A percentile compares a stretch with the other conserved stretches of the same genome.
Conservation (phyloP, 1,140 invertebrate genomes). For the Halesus radiatus region DNA sequence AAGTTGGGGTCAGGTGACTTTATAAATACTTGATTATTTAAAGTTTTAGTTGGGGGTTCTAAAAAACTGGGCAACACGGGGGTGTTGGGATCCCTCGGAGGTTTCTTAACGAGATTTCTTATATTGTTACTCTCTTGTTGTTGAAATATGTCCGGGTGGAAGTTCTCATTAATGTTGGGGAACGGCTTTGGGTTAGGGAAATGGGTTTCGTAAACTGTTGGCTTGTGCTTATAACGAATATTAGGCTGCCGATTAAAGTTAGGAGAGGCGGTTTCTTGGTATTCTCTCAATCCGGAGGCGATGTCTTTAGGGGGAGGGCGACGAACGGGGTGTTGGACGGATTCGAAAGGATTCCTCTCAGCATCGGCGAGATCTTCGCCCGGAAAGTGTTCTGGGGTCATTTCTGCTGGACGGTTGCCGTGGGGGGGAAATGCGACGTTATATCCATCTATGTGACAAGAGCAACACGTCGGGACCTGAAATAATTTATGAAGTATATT, state of each 20-base stretch:
- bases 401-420: slow-evolving; percentile 64
- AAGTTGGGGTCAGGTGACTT: slow-evolving; percentile 41
- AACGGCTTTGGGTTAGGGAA: slow-evolving; percentile 45
- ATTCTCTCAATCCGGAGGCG: slow-evolving; percentile 60
- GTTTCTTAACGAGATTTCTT: slow-evolving; percentile 63
- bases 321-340: slow-evolving; percentile 63
- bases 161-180: slow-evolving; percentile 45
- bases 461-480: slow-evolving; percentile 86
- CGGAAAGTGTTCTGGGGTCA: slow-evolving; percentile 67
- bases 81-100: slow-evolving; percentile 60
- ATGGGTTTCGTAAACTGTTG: slow-evolving; percentile 42
- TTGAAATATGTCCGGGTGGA: slow-evolving; percentile 52
- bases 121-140: slow-evolving; percentile 62
- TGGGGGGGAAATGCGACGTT: slow-evolving; percentile 76
- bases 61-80: slow-evolving; percentile 65
- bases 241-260: slow-evolving; percentile 51
- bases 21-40: slow-evolving; percentile 58
- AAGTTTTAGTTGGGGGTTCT: slow-evolving; percentile 66
- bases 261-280: slow-evolving; percentile 62
- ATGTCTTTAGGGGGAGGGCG: slow-evolving; percentile 62
- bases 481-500: slow-evolving; percentile 46
- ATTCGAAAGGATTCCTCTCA: slow-evolving; percentile 65
- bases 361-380: slow-evolving; percentile 67
- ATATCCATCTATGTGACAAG: slow-evolving; percentile 85
- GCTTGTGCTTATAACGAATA: slow-evolving; percentile 41